Percentiles rank a stretch among this genome's conserved stretches.
phyloP scores from a whole-genome alignment of 2,113 vertebrate genomes.

The Mobula birostris region DNA sequence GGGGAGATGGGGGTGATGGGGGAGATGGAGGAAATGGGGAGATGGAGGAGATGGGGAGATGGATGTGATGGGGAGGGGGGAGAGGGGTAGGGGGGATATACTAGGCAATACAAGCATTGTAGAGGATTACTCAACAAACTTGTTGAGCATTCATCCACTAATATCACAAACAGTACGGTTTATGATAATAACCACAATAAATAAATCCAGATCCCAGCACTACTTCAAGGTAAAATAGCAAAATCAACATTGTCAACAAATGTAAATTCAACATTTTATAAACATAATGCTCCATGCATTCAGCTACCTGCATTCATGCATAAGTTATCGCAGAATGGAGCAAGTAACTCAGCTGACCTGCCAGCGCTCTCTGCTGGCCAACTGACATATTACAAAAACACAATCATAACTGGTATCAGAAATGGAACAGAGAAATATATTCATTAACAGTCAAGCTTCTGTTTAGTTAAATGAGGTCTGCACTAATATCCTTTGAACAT shows the following conservation, averaged over 20 bases:
- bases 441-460: background rate
- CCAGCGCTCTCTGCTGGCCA: slow-evolving; percentile 20
- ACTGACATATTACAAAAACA: background rate
- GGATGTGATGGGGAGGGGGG: no score
- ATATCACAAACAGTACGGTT: background rate
- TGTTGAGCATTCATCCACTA: background rate
- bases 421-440: background rate
- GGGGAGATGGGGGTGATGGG: no score
- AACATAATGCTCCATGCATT: background rate
- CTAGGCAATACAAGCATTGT: no score
- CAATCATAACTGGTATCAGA: background rate
- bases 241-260: background rate
- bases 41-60: no score
- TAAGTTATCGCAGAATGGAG: background rate
- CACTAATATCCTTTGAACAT: background rate
- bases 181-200: background rate
- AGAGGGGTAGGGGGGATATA: no score
- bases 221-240: background rate
- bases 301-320: background rate
- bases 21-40: no score
- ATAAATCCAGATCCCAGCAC: background rate
- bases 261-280: background rate
- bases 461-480: background rate
- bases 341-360: background rate
- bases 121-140: background rate